These are phyloP conservation scores for Phoxinus phoxinus DNA, from an alignment of 2,113 vertebrate species.

Conservation along the genomic window DNA sequence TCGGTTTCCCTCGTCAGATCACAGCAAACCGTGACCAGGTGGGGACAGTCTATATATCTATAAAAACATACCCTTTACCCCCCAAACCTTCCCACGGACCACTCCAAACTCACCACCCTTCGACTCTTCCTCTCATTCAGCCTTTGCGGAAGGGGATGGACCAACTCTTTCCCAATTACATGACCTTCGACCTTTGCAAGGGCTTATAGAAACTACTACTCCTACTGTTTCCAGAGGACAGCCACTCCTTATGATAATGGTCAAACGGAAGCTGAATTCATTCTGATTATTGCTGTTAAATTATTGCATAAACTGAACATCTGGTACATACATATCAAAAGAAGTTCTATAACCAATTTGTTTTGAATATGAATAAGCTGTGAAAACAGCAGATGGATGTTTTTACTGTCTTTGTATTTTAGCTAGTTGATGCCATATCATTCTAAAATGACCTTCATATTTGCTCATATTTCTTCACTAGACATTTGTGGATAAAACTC, in stretches of 20 bases:
- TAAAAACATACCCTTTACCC: slow-evolving; percentile 45
- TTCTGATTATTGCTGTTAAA: not conserved
- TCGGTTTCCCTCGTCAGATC: slow-evolving; percentile 78
- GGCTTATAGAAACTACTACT: slow-evolving; percentile 45
- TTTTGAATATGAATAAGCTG: not conserved
- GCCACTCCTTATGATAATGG: not conserved
- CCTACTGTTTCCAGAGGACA: slow-evolving; percentile 50
- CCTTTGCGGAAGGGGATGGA: slow-evolving; percentile 47
- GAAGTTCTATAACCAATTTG: not conserved
- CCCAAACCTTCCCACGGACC: slow-evolving; percentile 30
- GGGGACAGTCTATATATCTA: slow-evolving; percentile 73
- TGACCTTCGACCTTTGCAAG: slow-evolving; percentile 38
- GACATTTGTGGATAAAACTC: too few relatives aligned
- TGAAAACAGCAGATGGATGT: too few relatives aligned
- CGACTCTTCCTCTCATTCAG: slow-evolving; percentile 30
- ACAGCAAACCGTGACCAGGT: slow-evolving; percentile 80
- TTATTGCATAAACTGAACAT: not conserved
- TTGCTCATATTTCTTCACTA: too few relatives aligned
- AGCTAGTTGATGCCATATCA: too few relatives aligned
- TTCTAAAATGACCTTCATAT: too few relatives aligned
- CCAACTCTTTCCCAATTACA: slow-evolving; percentile 3
- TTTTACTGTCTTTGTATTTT: too few relatives aligned
- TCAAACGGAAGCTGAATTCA: not conserved
- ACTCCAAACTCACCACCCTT: slow-evolving; percentile 41
- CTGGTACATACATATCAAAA: not conserved